A percentile compares a stretch with the other conserved stretches of the same genome.
Evolutionary conservation across 1,140 invertebrate genomes (phyloP).

Genomic region (Protaetia brevitarsis): DNA sequence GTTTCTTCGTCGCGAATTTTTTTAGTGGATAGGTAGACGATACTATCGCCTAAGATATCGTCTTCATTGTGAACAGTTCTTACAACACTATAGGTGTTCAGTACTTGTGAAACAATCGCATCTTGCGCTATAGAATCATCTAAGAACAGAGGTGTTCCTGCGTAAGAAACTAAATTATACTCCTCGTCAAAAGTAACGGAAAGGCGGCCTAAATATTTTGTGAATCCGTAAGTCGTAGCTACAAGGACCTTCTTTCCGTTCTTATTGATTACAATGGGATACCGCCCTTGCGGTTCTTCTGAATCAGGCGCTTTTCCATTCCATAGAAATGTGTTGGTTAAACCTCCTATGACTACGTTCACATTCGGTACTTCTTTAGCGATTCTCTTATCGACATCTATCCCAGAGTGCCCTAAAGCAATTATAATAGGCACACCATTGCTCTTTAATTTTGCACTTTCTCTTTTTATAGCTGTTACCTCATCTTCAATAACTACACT

Average conservation of each 20-base stretch:
- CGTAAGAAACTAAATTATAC: constrained; percentile 62
- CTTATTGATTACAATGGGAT: constrained; percentile 73
- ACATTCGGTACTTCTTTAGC: constrained; percentile 74
- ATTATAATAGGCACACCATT: constrained; percentile 79
- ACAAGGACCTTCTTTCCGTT: constrained; percentile 74
- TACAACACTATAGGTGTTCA: not conserved
- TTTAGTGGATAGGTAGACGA: not conserved
- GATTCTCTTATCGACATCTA: constrained; percentile 67
- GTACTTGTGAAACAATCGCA: not conserved
- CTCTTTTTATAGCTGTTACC: constrained; percentile 63
- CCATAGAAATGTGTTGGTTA: constrained; percentile 84
- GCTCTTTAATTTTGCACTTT: constrained; percentile 63
- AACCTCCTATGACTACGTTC: constrained; percentile 81
- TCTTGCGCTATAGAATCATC: not conserved
- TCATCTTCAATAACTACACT: constrained; percentile 64
- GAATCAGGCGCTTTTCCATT: constrained; percentile 63
- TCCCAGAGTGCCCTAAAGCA: constrained; percentile 87
- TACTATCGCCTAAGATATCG: not conserved
- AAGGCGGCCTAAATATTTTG: constrained; percentile 85
- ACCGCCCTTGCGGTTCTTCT: constrained; percentile 68
- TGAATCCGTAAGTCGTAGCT: constrained; percentile 88
- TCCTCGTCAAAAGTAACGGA: constrained; percentile 67
- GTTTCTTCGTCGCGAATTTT: constrained; percentile 62
- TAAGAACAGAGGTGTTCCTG: not conserved
- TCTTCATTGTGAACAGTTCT: not conserved